phyloP scores from a whole-genome alignment of 2,888 invertebrate species.

The Pandemis corylana region DNA sequence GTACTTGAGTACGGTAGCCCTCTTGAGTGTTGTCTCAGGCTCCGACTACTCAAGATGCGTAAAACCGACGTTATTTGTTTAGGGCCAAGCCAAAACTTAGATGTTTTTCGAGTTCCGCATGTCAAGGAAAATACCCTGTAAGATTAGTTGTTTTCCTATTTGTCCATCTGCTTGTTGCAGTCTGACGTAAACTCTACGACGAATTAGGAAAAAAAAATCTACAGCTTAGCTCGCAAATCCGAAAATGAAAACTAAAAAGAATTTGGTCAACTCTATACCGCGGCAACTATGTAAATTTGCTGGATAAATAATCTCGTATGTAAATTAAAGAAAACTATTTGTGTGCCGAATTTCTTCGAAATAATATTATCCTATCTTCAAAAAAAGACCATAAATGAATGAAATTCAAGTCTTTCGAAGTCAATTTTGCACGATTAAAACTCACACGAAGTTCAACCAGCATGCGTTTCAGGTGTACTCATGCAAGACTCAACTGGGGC shows the following conservation, averaged over 20 bases:
- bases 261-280: too few species aligned
- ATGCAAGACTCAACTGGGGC: conserved; percentile 31
- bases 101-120: background rate
- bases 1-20: background rate
- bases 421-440: background rate
- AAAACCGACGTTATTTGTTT: background rate
- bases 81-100: background rate
- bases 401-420: background rate
- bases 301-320: too few species aligned
- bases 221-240: too few species aligned
- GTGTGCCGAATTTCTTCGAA: too few species aligned
- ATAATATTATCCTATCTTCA: too few species aligned
- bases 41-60: background rate
- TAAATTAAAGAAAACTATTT: too few species aligned
- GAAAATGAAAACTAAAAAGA: too few species aligned
- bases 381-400: background rate
- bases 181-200: too few species aligned
- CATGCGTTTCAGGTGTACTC: conserved; percentile 32
- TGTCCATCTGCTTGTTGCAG: too few species aligned
- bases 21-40: conserved; percentile 9
- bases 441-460: conserved; percentile 12
- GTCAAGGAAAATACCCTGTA: background rate
- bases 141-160: background rate
- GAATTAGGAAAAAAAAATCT: too few species aligned
- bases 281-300: too few species aligned